phyloP scores from a whole-genome alignment of 2,797 vertebrate species.

The Echiichthys vipera region DNA sequence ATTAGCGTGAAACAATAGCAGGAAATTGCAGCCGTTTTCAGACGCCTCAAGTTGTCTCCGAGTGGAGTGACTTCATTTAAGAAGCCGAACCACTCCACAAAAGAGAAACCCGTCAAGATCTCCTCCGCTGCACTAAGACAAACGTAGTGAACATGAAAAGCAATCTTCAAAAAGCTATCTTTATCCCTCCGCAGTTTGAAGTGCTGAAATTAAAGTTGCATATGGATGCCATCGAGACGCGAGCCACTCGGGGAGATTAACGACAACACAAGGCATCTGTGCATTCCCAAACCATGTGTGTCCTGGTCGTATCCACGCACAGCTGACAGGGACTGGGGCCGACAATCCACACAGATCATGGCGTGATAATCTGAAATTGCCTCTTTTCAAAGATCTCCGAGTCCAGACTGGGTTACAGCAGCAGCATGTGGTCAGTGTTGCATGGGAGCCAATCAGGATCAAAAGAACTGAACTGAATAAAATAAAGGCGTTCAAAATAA shows the following conservation, averaged over 20 bases:
- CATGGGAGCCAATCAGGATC: slow-evolving; percentile 61
- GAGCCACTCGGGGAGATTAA: slow-evolving; percentile 72
- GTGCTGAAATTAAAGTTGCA: slow-evolving; percentile 74
- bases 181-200: slow-evolving; percentile 70
- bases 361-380: slow-evolving; percentile 76
- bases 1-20: slow-evolving; percentile 63
- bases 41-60: slow-evolving; percentile 39
- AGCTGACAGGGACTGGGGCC: slow-evolving; percentile 50
- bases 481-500: background rate
- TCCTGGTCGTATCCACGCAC: slow-evolving; percentile 28
- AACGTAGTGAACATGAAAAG: slow-evolving; percentile 67
- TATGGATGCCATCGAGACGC: slow-evolving; percentile 71
- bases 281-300: slow-evolving; percentile 58
- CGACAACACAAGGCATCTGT: slow-evolving; percentile 57
- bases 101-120: slow-evolving; percentile 56
- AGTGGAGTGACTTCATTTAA: slow-evolving; percentile 32
- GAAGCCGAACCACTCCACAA: slow-evolving; percentile 38
- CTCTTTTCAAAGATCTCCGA: slow-evolving; percentile 74
- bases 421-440: slow-evolving; percentile 32
- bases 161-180: slow-evolving; percentile 77
- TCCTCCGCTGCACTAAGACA: slow-evolving; percentile 57
- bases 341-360: slow-evolving; percentile 61
- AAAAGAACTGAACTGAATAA: slow-evolving; percentile 11
- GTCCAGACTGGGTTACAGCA: slow-evolving; percentile 43
- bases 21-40: slow-evolving; percentile 59